Conservation (phyloP, 1,140 invertebrate genomes). For the Orussus abietinus region DNA sequence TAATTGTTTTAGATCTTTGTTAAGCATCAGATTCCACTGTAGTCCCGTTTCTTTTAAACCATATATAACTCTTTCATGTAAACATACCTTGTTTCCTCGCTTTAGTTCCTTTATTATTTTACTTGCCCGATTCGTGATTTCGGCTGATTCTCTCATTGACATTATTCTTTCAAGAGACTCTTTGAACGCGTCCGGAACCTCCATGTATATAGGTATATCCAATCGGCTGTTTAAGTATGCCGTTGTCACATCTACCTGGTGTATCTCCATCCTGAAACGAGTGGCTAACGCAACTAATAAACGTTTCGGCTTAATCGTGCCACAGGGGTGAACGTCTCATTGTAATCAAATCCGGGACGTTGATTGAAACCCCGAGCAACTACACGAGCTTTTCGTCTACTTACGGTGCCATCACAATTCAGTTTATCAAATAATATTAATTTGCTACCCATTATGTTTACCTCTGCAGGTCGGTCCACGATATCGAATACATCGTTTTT, state of each 20-base stretch:
- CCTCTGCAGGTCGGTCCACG: no score
- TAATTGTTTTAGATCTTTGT: constrained; percentile 3
- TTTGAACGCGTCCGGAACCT: no score
- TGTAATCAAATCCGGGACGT: constrained; percentile 34
- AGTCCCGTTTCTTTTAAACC: constrained; percentile 20
- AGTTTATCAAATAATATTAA: no score
- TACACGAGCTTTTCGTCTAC: constrained; percentile 41
- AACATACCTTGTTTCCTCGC: constrained; percentile 4
- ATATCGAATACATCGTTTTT: no score
- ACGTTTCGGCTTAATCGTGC: constrained; percentile 6
- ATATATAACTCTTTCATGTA: constrained; percentile 14
- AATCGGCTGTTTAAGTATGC: constrained; percentile 21
- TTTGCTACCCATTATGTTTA: no score
- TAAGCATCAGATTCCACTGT: no score
- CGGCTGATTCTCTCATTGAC: no score
- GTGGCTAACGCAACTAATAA: constrained; percentile 42
- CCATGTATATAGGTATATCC: no score
- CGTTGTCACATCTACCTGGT: constrained; percentile 35
- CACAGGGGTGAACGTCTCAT: constrained; percentile 22
- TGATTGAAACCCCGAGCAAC: constrained; percentile 44
- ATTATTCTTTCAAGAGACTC: no score
- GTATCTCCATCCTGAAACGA: constrained; percentile 37
- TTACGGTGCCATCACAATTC: no score
- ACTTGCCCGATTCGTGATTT: no score
- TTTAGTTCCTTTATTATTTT: no score